Percentiles rank a stretch among this genome's conserved stretches.
phyloP scores from a whole-genome alignment of 2,113 vertebrate species.

The Mirza zaza region DNA sequence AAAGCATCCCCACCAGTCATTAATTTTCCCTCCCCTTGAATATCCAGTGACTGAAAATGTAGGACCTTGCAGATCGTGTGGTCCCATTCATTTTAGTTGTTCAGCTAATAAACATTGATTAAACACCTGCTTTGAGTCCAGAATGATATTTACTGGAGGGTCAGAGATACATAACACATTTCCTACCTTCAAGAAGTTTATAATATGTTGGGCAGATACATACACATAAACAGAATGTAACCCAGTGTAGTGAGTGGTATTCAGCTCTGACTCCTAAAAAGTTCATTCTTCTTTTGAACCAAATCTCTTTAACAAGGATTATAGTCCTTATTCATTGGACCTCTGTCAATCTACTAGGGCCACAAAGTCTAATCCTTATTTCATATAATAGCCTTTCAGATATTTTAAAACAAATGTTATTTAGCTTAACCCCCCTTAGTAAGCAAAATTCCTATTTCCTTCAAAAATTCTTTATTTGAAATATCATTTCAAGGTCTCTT shows the following conservation, averaged over 20 bases:
- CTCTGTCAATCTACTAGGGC: neutral
- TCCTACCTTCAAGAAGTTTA: neutral
- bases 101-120: neutral
- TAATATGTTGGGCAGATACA: neutral
- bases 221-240: neutral
- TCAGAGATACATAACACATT: neutral
- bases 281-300: conserved; percentile 24
- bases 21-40: neutral
- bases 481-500: neutral
- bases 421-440: neutral
- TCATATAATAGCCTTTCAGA: neutral
- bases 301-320: neutral
- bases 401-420: conserved; percentile 6
- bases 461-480: conserved; percentile 14
- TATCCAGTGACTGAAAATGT: neutral
- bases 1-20: neutral
- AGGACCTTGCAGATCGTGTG: neutral
- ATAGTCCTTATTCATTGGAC: neutral
- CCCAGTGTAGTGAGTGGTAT: neutral
- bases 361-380: neutral
- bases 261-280: neutral
- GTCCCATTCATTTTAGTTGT: neutral
- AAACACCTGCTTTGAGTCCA: neutral
- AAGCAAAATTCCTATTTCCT: neutral
- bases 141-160: neutral